Evolutionary conservation across 2,888 invertebrate genomes (phyloP), one percentile per base, ranked within the genome.

Genomic region (Hyppa rectilinea): DNA sequence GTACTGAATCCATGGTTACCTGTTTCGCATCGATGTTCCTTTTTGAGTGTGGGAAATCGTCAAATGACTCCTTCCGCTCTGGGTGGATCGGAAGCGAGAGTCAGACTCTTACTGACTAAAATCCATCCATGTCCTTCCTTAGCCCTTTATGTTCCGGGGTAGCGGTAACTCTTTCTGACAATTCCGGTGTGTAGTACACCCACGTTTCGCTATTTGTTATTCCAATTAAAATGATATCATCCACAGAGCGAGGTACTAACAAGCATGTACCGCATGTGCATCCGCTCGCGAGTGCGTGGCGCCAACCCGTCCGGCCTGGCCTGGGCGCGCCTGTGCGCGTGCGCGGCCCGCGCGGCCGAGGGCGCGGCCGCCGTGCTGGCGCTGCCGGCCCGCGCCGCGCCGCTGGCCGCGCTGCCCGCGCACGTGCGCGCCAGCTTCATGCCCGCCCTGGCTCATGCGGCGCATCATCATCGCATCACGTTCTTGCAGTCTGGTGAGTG

Each of bases 361-460:
- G 89, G 87, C 76, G 87, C 76, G 43, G 83, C 64, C 6, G 89
- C 87, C 12, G 71, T 94, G 83, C 83, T 94, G 78, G 81, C 68
- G 10, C 69, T 71, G 84, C 62, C 84, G 78, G 68, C 73, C 71
- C 52, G 69, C 78, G 65, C 78, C 60, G 75, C 84, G 23, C 84
- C 88, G 60, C 81, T 87, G 72, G 66, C 82, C 9, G 83, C 87
- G 45, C 82, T 90, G 78, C 78, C 91, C 75, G 43, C 81, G 50
- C n/a, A 63, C 23, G 71, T 87, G 71, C 87, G 90, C n/a, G 86
- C 89, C 9, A 69, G 74, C 0, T 83, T 93, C 26, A 74, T 94
- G 87, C 92, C 93, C 1, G 94, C 94, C 2, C 59, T 95, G 0
- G 95, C 94, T n/a, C 91, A 93, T 84, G 92, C 93, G 17, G 94